These are phyloP conservation scores for Oscheius onirici DNA, from an alignment of 2,888 invertebrate species.

Conservation along the genomic window DNA sequence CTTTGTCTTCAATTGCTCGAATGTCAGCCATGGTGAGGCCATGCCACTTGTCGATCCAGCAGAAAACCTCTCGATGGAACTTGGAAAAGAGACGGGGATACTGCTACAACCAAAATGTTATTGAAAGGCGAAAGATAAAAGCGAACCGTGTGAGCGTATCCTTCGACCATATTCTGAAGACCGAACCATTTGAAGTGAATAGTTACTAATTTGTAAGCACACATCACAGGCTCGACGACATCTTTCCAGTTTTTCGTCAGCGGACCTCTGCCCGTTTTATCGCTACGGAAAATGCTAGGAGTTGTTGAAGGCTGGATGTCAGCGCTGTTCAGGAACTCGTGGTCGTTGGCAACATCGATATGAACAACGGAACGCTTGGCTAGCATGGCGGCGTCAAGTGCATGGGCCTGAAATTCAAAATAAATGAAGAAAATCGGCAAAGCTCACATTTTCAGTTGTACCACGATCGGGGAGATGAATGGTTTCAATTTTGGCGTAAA, in stretches of 20 bases:
- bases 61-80: slow-evolving; percentile 99
- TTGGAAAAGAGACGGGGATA: slow-evolving; percentile 87
- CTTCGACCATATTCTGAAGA: slow-evolving; percentile 88
- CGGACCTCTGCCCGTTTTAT: slow-evolving; percentile 94
- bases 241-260: slow-evolving; percentile 74
- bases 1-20: slow-evolving; percentile 92
- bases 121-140: background rate
- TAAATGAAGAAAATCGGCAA: slow-evolving; percentile 16
- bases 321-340: slow-evolving; percentile 57
- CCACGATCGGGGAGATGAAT: slow-evolving; percentile 85
- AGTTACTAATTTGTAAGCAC: slow-evolving; percentile 95
- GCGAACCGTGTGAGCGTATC: slow-evolving; percentile 65
- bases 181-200: slow-evolving; percentile 99
- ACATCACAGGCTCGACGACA: slow-evolving; percentile 81
- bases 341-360: slow-evolving; percentile 95
- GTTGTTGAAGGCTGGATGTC: slow-evolving; percentile 91
- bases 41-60: slow-evolving; percentile 98
- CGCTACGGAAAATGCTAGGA: slow-evolving; percentile 86
- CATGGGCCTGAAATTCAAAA: slow-evolving; percentile 82
- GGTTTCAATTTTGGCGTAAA: slow-evolving; percentile 91
- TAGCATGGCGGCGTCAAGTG: slow-evolving; percentile 86
- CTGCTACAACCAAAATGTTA: slow-evolving; percentile 56
- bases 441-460: slow-evolving; percentile 67
- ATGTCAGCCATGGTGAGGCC: slow-evolving; percentile 98
- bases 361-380: slow-evolving; percentile 84